Evolutionary conservation across 2,888 invertebrate species (phyloP).

Genomic region (Meghimatium bilineatum): DNA sequence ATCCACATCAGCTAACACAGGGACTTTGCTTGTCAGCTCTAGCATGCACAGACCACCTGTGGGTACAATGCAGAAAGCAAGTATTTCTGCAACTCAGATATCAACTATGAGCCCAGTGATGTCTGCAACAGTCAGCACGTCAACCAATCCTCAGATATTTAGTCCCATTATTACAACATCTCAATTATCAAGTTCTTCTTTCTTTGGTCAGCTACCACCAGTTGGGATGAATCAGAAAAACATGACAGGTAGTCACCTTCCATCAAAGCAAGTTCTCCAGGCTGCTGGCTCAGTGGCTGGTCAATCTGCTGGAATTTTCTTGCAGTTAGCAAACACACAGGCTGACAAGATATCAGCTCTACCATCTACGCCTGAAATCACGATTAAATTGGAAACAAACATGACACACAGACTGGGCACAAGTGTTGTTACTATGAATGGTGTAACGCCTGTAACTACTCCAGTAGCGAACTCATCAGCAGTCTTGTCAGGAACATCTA

Average conservation of each 20-base stretch:
- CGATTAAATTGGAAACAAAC: not conserved
- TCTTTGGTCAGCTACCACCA: not conserved
- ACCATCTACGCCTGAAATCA: not conserved
- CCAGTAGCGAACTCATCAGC: conserved; percentile 10
- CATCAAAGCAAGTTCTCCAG: not conserved
- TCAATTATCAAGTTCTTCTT: not conserved
- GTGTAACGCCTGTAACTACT: not conserved
- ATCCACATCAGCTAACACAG: not conserved
- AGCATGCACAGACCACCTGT: conserved; percentile 21
- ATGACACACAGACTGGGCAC: not conserved
- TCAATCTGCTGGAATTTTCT: not conserved
- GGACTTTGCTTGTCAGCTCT: conserved; percentile 14
- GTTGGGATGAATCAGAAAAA: not conserved
- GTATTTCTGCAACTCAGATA: conserved; percentile 9
- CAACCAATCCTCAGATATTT: conserved; percentile 22
- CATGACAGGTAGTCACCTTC: not conserved
- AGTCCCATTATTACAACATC: not conserved
- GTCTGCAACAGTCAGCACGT: not conserved
- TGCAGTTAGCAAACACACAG: not conserved
- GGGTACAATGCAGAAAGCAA: not conserved
- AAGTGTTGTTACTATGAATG: too few relatives aligned
- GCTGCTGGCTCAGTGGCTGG: not conserved
- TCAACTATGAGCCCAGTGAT: not conserved
- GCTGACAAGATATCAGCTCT: not conserved
- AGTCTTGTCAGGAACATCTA: not conserved